Conservation (phyloP, 2,888 invertebrate genomes). For the Sminthurinus aureus region DNA sequence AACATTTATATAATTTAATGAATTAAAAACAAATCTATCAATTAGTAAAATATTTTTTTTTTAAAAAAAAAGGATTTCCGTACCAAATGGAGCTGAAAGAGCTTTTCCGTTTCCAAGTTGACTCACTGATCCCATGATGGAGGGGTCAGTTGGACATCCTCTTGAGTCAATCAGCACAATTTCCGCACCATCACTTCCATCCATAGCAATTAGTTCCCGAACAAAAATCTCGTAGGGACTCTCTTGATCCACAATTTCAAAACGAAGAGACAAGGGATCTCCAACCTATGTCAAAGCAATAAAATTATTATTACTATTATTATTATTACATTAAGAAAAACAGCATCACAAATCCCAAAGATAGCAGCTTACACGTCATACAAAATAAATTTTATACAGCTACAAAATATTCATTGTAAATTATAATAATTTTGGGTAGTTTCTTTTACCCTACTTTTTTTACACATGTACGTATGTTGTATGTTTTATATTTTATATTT, state of each 20-base stretch:
- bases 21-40: too few species aligned
- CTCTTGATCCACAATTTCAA: slow-evolving; percentile 63
- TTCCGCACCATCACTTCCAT: slow-evolving; percentile 63
- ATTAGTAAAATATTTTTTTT: too few species aligned
- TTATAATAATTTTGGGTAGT: too few species aligned
- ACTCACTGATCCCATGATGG: slow-evolving; percentile 70
- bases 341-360: too few species aligned
- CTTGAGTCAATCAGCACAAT: slow-evolving; percentile 65
- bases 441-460: too few species aligned
- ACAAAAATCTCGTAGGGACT: slow-evolving; percentile 66
- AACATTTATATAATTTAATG: too few species aligned
- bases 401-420: too few species aligned
- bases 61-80: too few species aligned
- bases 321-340: background rate
- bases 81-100: slow-evolving; percentile 63
- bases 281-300: slow-evolving; percentile 62
- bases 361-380: too few species aligned
- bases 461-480: background rate
- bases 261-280: slow-evolving; percentile 64
- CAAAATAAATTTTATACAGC: too few species aligned
- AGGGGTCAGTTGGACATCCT: slow-evolving; percentile 64
- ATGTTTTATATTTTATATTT: background rate
- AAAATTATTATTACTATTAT: slow-evolving; percentile 5
- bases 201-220: slow-evolving; percentile 65
- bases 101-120: slow-evolving; percentile 58